Conservation (phyloP, 2,888 invertebrate species). For the Willowsia nigromaculata region DNA sequence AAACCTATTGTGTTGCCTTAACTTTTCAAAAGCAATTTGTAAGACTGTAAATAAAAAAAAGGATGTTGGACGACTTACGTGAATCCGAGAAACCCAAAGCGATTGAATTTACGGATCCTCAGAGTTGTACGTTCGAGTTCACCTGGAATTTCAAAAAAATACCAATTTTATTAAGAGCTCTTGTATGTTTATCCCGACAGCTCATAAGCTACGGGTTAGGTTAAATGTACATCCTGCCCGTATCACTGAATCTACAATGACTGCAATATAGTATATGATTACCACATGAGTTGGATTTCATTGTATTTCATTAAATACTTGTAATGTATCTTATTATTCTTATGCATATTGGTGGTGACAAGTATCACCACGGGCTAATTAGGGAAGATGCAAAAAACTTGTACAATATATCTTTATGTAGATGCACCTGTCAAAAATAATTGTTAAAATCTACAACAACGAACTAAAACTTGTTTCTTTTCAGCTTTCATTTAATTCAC, state of each 20-base stretch:
- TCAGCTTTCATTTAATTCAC: background rate
- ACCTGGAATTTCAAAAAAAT: conserved; percentile 45
- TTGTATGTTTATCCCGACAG: background rate
- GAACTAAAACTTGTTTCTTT: background rate
- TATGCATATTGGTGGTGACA: background rate
- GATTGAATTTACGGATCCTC: conserved; percentile 44
- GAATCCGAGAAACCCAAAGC: conserved; percentile 50
- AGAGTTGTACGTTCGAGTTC: conserved; percentile 5
- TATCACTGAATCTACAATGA: too few relatives aligned
- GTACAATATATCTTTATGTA: background rate
- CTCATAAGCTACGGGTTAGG: too few relatives aligned
- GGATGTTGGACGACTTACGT: conserved; percentile 23
- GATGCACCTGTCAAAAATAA: background rate
- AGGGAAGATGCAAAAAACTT: background rate
- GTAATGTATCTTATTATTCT: background rate
- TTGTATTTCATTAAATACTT: too few relatives aligned
- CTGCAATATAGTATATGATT: too few relatives aligned
- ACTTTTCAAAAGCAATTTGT: background rate
- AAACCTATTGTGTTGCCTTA: background rate
- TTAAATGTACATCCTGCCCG: too few relatives aligned
- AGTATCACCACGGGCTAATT: background rate
- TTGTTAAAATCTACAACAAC: background rate
- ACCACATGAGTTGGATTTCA: too few relatives aligned
- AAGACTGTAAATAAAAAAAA: background rate
- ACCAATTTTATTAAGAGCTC: background rate